Conservation (phyloP, 2,113 vertebrate species). For the Conger conger region DNA sequence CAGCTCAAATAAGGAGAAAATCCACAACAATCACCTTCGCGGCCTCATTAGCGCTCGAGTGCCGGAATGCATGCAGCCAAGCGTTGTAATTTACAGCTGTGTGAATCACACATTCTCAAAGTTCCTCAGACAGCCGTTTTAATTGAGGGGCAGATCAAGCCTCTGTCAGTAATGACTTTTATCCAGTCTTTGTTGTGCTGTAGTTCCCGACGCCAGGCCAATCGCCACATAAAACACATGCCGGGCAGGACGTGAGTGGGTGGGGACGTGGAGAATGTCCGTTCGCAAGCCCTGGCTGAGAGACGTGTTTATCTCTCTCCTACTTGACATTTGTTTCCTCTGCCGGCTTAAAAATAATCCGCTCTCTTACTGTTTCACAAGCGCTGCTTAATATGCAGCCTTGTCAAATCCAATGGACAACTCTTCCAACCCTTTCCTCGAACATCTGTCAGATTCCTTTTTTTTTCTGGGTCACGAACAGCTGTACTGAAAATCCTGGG, state of each 20-base stretch:
- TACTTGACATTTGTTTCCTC: conserved; percentile 9
- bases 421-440: conserved; percentile 16
- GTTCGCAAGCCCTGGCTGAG: neutral
- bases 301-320: neutral
- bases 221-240: neutral
- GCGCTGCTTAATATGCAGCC: conserved; percentile 35
- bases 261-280: neutral
- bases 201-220: neutral
- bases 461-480: conserved; percentile 52
- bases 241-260: neutral
- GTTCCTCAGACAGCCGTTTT: neutral
- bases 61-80: neutral
- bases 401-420: neutral
- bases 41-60: neutral
- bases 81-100: neutral
- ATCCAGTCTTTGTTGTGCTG: neutral
- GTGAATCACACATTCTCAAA: neutral
- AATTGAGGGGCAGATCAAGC: neutral
- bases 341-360: neutral
- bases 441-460: conserved; percentile 58
- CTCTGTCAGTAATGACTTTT: neutral
- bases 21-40: neutral
- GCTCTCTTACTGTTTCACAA: conserved; percentile 37
- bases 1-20: neutral
- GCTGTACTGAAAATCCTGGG: conserved; percentile 36